Percentiles rank a stretch among this genome's conserved stretches.
These are phyloP conservation scores for Drosophila aldrichi DNA, from an alignment of 2,888 invertebrate species.

Conservation along the genomic window DNA sequence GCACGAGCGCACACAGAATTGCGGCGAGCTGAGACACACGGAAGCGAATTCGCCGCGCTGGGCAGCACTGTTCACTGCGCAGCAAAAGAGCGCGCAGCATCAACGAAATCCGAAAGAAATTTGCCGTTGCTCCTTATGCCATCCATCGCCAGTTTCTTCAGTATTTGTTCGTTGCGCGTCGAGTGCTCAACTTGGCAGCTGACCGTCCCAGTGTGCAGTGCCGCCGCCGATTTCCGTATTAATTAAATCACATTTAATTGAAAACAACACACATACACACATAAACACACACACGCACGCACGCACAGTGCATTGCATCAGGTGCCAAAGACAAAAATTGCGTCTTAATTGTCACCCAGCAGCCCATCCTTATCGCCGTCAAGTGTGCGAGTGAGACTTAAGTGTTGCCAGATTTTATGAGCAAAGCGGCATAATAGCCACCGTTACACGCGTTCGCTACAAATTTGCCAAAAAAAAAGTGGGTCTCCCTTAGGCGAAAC, in stretches of 20 bases:
- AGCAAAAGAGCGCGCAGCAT: slow-evolving; percentile 68
- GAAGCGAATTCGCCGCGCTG: slow-evolving; percentile 60
- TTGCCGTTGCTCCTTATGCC: slow-evolving; percentile 50
- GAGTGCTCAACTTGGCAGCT: slow-evolving; percentile 65
- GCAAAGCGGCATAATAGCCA: slow-evolving; percentile 40
- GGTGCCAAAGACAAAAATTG: slow-evolving; percentile 51
- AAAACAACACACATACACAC: slow-evolving; percentile 34
- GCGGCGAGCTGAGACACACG: slow-evolving; percentile 47
- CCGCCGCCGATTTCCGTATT: slow-evolving; percentile 67
- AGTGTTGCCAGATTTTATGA: slow-evolving; percentile 48
- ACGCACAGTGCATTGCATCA: slow-evolving; percentile 44
- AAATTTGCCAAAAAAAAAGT: slow-evolving; percentile 53
- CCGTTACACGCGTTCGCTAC: slow-evolving; percentile 29
- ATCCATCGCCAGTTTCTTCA: slow-evolving; percentile 64
- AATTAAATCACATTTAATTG: slow-evolving; percentile 73
- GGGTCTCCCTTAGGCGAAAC: slow-evolving; percentile 55
- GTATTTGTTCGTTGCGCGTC: slow-evolving; percentile 81
- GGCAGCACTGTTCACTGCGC: slow-evolving; percentile 67
- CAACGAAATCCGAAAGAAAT: slow-evolving; percentile 19
- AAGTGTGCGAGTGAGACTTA: slow-evolving; percentile 52
- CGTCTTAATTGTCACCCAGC: slow-evolving; percentile 3
- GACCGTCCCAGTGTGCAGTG: slow-evolving; percentile 25
- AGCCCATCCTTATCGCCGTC: neutral
- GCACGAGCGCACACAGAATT: slow-evolving; percentile 1
- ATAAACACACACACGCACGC: slow-evolving; percentile 12